Evolutionary conservation across 2,113 vertebrate genomes (phyloP).

Genomic region (Chaetodon trifascialis): DNA sequence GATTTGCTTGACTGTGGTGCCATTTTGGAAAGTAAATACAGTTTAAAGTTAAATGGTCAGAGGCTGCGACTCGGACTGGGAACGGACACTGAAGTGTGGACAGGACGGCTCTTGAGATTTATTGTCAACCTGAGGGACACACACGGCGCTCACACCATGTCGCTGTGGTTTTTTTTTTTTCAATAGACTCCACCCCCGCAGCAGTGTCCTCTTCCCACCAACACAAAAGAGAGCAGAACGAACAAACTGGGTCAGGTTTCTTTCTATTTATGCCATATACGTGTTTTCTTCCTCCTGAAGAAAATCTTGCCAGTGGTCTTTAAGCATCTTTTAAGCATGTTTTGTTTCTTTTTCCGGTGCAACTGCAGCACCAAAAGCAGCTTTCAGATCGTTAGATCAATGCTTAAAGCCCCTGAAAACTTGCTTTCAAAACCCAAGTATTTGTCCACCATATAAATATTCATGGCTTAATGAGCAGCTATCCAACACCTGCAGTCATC

Average conservation of each 20-base stretch:
- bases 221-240: slow-evolving; percentile 59
- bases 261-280: slow-evolving; percentile 26
- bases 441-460: background rate
- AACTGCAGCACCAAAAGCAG: slow-evolving; percentile 1
- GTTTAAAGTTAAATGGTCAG: slow-evolving; percentile 54
- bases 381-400: background rate
- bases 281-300: background rate
- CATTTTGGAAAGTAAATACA: slow-evolving; percentile 72
- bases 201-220: slow-evolving; percentile 43
- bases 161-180: slow-evolving; percentile 22
- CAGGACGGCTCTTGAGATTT: slow-evolving; percentile 62
- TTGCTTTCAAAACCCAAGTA: background rate
- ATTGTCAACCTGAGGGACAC: slow-evolving; percentile 53
- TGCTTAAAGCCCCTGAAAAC: background rate
- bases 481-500: background rate
- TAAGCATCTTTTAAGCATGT: background rate
- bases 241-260: slow-evolving; percentile 58
- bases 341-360: slow-evolving; percentile 12
- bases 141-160: slow-evolving; percentile 46
- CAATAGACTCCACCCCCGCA: slow-evolving; percentile 37
- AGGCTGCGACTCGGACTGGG: slow-evolving; percentile 42
- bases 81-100: slow-evolving; percentile 61
- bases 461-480: background rate
- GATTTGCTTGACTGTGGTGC: slow-evolving; percentile 22
- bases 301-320: slow-evolving; percentile 1